Percentiles rank a stretch among this genome's conserved stretches.
Evolutionary conservation across 2,888 invertebrate species (phyloP).

Genomic region (Ametastegia equiseti): DNA sequence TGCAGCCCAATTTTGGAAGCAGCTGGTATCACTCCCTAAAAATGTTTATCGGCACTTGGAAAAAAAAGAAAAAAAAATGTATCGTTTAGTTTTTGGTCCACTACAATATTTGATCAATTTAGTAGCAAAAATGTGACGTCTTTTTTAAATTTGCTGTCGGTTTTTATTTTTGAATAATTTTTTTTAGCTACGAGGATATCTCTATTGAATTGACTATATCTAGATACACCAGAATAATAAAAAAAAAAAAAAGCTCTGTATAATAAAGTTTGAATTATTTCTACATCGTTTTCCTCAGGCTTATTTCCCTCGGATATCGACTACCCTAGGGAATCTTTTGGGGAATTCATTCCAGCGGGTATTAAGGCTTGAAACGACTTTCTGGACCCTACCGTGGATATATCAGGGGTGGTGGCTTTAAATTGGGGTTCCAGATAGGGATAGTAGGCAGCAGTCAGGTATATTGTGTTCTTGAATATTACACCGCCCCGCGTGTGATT

Average conservation of each 20-base stretch:
- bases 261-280: background rate
- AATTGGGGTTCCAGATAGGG: slow-evolving; percentile 14
- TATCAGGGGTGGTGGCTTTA: slow-evolving; percentile 10
- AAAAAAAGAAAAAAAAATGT: too few relatives aligned
- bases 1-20: too few relatives aligned
- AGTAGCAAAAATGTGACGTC: too few relatives aligned
- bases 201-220: background rate
- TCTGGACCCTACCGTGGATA: slow-evolving; percentile 5
- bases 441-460: too few relatives aligned
- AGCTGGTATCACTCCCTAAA: too few relatives aligned
- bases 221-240: background rate
- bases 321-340: background rate
- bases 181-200: too few relatives aligned
- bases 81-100: too few relatives aligned
- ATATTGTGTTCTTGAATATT: slow-evolving; percentile 20
- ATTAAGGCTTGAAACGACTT: slow-evolving; percentile 15
- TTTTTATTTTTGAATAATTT: too few relatives aligned
- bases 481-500: background rate
- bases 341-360: background rate
- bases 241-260: background rate
- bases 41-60: too few relatives aligned
- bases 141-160: too few relatives aligned
- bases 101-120: too few relatives aligned
- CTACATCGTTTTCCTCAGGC: background rate
- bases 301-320: background rate